Evolutionary conservation across 1,140 invertebrate species (phyloP), one percentile per base, ranked within the genome.

Genomic region (Formica selysi): DNA sequence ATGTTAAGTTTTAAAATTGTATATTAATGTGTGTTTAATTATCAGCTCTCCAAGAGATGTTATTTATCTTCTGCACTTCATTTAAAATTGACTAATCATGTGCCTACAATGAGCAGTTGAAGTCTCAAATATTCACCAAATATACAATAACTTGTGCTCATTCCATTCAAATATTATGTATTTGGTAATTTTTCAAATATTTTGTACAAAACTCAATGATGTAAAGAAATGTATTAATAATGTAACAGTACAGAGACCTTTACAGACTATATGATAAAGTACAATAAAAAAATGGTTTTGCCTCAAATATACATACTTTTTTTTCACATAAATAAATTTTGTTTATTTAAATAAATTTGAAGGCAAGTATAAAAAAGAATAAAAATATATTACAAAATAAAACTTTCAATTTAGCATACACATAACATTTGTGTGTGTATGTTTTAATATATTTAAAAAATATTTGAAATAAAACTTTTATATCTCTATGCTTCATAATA

Each of bases 71-170:
- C 19, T 85, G 65, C 83, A 65, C 48, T 85, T 74, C 8, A 59
- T 68, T 79, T 74, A 48, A 84, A 59, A 44, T 32, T 68, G 16
- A 76, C 59, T 64, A 80, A 68, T 54, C 36, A 48, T 90, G 86
- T 86, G 87, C 61, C 67, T 87, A 62, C 59, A 65, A 85, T 78
- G 91, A 92, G 91, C 87, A 91, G 90, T 93, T 93, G 89, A 93
- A 94, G 91, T 86, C 90, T 54, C 10, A 92, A 86, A 65, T 76
- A 91, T 90, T 91, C 84, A 2, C 22, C 64, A 89, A 87, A 90
- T 88, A 84, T 51, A 51, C 8, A 51, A 51, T 87, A 90, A 87
- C 81, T 89, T 92, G 88, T 91, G 91, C 93, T 94, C 90, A 93
- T 92, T 94, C 88, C 90, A 92, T 87, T 92, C 90, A 91, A 74